Conservation (phyloP, 2,888 invertebrate genomes). For the Strigamia maritima region DNA sequence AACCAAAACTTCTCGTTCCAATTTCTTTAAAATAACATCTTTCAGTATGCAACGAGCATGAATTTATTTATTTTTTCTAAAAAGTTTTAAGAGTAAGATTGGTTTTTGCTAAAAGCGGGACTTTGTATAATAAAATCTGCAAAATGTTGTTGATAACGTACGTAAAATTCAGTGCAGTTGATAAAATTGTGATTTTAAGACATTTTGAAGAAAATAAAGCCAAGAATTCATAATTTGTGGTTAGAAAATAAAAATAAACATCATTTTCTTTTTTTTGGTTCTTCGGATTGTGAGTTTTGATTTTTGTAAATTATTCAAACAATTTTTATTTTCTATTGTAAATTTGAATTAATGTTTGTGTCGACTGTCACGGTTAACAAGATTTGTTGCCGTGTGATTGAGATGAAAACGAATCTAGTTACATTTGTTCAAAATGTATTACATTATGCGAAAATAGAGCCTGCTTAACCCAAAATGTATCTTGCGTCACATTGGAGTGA, state of each 20-base stretch:
- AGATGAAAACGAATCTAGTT: slow-evolving; percentile 15
- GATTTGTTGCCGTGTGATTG: slow-evolving; percentile 1
- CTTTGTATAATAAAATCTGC: too few species aligned
- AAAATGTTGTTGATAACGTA: too few species aligned
- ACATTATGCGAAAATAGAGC: neutral
- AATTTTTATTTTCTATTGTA: neutral
- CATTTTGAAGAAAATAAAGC: too few species aligned
- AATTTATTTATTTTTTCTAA: neutral
- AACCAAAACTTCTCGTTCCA: neutral
- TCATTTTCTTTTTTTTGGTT: neutral
- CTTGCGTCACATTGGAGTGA: slow-evolving; percentile 4
- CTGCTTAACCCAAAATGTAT: neutral
- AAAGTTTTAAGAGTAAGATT: neutral
- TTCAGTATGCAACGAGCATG: neutral
- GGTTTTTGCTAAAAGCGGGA: too few species aligned
- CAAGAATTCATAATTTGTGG: neutral
- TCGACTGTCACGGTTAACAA: neutral
- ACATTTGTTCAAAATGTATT: slow-evolving; percentile 2
- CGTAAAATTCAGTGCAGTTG: too few species aligned
- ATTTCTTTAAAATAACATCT: slow-evolving; percentile 17
- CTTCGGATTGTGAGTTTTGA: too few species aligned
- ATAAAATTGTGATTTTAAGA: too few species aligned
- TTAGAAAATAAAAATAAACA: neutral
- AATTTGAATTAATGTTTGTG: neutral
- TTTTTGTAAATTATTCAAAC: too few species aligned